Evolutionary conservation across 1,140 invertebrate species (phyloP).

Genomic region (Bombus soroeensis): DNA sequence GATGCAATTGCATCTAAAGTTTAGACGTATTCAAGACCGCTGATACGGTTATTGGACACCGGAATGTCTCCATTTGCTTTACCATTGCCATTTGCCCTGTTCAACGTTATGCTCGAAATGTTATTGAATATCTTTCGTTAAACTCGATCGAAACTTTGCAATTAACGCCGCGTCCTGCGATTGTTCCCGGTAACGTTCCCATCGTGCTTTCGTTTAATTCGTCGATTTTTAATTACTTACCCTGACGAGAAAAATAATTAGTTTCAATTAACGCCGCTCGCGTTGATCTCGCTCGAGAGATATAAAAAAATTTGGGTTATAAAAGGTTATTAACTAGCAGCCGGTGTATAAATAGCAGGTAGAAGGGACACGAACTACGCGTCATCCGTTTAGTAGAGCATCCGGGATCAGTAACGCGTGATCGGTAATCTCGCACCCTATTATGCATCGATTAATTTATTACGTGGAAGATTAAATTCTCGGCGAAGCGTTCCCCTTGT

Average conservation of each 20-base stretch:
- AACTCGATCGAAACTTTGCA: neutral
- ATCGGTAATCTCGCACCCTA: slow-evolving; percentile 42
- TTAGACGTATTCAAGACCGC: neutral
- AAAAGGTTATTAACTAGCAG: slow-evolving; percentile 39
- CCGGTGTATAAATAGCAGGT: slow-evolving; percentile 21
- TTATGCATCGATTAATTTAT: slow-evolving; percentile 53
- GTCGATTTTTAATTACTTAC: neutral
- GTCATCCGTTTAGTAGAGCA: slow-evolving; percentile 51
- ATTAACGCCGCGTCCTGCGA: neutral
- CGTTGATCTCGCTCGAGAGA: neutral
- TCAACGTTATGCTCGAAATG: neutral
- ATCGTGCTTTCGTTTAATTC: neutral
- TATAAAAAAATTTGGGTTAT: slow-evolving; percentile 38
- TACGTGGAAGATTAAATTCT: slow-evolving; percentile 46
- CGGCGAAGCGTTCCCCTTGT: slow-evolving; percentile 39
- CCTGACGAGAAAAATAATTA: neutral
- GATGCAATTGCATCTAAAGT: slow-evolving; percentile 23
- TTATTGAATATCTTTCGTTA: neutral
- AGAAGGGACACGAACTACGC: slow-evolving; percentile 33
- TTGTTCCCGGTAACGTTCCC: neutral
- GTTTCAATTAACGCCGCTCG: neutral
- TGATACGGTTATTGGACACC: neutral
- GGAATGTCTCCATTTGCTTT: neutral
- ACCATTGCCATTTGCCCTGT: too few relatives aligned
- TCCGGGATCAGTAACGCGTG: slow-evolving; percentile 54